Evolutionary conservation across 2,797 vertebrate genomes (phyloP).

Genomic region (Melanotaenia maccullochi): DNA sequence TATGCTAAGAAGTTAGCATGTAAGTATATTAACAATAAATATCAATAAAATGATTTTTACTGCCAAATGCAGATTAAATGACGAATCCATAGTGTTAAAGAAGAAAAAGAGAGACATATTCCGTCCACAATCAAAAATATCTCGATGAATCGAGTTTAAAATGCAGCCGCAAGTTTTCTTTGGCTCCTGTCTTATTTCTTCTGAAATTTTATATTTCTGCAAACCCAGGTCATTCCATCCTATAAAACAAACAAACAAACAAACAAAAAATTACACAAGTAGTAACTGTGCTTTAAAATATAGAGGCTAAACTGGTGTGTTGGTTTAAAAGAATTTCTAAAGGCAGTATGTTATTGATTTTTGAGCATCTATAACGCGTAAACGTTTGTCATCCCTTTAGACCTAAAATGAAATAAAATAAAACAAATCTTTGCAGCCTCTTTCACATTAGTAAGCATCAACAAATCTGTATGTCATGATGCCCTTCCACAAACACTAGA

Average conservation of each 20-base stretch:
- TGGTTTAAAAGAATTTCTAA: too few relatives aligned
- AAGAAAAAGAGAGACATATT: background rate
- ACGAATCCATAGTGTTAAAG: background rate
- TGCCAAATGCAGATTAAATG: conserved; percentile 2
- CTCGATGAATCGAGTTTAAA: conserved; percentile 21
- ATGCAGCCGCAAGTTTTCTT: conserved; percentile 36
- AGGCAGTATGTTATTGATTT: too few relatives aligned
- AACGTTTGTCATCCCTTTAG: too few relatives aligned
- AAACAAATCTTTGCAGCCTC: background rate
- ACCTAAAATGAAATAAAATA: background rate
- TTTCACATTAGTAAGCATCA: background rate
- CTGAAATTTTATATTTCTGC: conserved; percentile 76
- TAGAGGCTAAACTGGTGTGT: background rate
- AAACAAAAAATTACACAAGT: background rate
- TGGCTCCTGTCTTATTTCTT: conserved; percentile 69
- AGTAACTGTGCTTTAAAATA: background rate
- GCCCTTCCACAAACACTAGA: background rate
- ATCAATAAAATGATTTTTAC: background rate
- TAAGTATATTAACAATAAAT: background rate
- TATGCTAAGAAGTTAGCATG: conserved; percentile 19
- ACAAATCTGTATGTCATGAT: background rate
- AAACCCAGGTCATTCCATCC: conserved; percentile 86
- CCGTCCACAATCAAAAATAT: conserved; percentile 9
- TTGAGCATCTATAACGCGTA: too few relatives aligned
- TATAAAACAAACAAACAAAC: conserved; percentile 41